These are phyloP conservation scores for Cabera pusaria DNA, from an alignment of 2,888 invertebrate genomes.

Conservation along the genomic window DNA sequence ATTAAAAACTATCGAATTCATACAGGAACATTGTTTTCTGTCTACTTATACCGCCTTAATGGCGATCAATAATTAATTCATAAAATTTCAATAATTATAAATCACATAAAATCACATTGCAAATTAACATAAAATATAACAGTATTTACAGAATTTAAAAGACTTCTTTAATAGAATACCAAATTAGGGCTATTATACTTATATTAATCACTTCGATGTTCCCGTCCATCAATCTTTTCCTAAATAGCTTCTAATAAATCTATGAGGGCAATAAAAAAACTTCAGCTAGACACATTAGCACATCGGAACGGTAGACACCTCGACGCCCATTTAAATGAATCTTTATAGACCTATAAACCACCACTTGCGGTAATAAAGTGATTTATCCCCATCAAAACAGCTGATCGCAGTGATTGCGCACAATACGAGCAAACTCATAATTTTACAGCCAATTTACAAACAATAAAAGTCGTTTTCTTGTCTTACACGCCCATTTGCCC, in stretches of 20 bases:
- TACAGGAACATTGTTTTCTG: no score
- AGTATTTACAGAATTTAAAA: no score
- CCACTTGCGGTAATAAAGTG: constrained; percentile 70
- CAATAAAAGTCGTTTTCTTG: constrained; percentile 82
- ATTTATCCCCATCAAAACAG: constrained; percentile 77
- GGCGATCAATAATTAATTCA: no score
- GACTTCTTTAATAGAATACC: no score
- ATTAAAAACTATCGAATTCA: no score
- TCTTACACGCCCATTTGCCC: constrained; percentile 78
- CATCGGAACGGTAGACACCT: constrained; percentile 49
- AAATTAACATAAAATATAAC: no score
- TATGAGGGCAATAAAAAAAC: constrained; percentile 31
- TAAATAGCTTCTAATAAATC: constrained; percentile 24
- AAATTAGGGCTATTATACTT: constrained; percentile 20
- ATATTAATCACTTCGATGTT: constrained; percentile 14
- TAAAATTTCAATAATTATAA: no score
- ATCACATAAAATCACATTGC: no score
- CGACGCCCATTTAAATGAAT: constrained; percentile 58
- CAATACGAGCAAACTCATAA: constrained; percentile 80
- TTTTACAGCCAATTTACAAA: constrained; percentile 84
- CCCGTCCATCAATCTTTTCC: constrained; percentile 28
- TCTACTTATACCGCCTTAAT: no score
- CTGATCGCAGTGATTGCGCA: constrained; percentile 77
- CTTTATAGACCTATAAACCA: constrained; percentile 66
- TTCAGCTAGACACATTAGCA: constrained; percentile 45